These are phyloP conservation scores for Galeopsomyia nigrocyanea DNA, from an alignment of 2,888 invertebrate species.

Conservation along the genomic window DNA sequence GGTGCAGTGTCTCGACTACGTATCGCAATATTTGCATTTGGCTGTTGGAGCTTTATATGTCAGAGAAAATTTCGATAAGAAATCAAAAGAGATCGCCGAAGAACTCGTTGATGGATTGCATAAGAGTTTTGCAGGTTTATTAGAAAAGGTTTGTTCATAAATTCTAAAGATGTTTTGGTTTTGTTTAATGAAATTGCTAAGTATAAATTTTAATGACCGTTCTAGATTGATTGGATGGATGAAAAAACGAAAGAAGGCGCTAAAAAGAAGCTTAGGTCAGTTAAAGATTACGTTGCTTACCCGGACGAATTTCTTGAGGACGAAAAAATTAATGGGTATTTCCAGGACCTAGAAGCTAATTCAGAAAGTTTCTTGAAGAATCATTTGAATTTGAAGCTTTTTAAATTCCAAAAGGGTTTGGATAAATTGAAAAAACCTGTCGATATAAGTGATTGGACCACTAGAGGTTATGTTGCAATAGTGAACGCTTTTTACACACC, in stretches of 20 bases:
- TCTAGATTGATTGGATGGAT: constrained; percentile 90
- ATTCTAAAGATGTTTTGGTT: too few species aligned
- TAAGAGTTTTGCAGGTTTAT: background rate
- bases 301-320: constrained; percentile 90
- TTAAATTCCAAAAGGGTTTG: constrained; percentile 70
- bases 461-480: constrained; percentile 85
- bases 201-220: too few species aligned
- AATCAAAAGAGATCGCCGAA: background rate
- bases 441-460: constrained; percentile 89
- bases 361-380: constrained; percentile 68
- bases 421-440: constrained; percentile 79
- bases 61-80: background rate
- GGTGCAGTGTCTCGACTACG: background rate
- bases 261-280: constrained; percentile 82
- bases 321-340: constrained; percentile 83
- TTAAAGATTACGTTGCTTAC: constrained; percentile 92
- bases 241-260: constrained; percentile 82
- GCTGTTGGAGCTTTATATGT: background rate
- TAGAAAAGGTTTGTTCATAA: too few species aligned
- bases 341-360: constrained; percentile 70
- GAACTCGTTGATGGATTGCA: background rate
- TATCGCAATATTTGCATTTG: background rate
- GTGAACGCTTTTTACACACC: constrained; percentile 91
- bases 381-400: constrained; percentile 69
- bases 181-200: too few species aligned